Evolutionary conservation across 2,113 vertebrate genomes (phyloP), one percentile per base, ranked within the genome.

Genomic region (Oryzias javanicus): DNA sequence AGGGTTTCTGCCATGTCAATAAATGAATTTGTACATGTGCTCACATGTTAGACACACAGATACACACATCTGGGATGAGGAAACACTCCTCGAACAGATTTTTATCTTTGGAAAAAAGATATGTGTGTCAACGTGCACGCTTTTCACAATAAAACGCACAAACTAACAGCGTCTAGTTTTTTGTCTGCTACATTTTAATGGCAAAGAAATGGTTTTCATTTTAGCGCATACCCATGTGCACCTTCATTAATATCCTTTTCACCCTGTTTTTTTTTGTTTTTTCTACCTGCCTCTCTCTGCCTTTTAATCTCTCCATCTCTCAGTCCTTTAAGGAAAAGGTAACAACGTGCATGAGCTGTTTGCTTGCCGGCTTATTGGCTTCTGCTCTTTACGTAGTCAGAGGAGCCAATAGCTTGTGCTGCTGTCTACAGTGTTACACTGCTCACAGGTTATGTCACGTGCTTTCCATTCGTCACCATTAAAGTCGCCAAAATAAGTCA

Each of bases 271-370:
- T n/a, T n/a, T n/a, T 22, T 22, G 22, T 76, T 54, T 25, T 74
- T 75, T 64, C 64, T 61, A 17, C 64, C 61, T 64, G 20, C 40
- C 17, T 71, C 45, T 83, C 65, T 83, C 65, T 80, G n/a, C 79
- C 76, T 84, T 46, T 46, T n/a, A 8, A 41, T 65, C 67, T 83
- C 63, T 80, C 17, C 79, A 76, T 84, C 78, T 59, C 62, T 82
- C 82, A 87, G 85, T 87, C 83, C 74, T 85, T 83, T 85, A 83
- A 89, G 76, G 84, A 86, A 67, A 80, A 89, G 83, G 83, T 87
- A 89, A 81, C 49, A 72, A 79, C 74, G 79, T 82, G 87, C 87
- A 88, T 89, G 84, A 72, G 81, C 76, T 57, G 70, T 84, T 81
- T 78, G 78, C 76, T 62, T 66, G 75, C 72, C 80, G 81, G 80